Evolutionary conservation across 2,888 invertebrate species (phyloP).

Genomic region (Linhomoeus sp.): DNA sequence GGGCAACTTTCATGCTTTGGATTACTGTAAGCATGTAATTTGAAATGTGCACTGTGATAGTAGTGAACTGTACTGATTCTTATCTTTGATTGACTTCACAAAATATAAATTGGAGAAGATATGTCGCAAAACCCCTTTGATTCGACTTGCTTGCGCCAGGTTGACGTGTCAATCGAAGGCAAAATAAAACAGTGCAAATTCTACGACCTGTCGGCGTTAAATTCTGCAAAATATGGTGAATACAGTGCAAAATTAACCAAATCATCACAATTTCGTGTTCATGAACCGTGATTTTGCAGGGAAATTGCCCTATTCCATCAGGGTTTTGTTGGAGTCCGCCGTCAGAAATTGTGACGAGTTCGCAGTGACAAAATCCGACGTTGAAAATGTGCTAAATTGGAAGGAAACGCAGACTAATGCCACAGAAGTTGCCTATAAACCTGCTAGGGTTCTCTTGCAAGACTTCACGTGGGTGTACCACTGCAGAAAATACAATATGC

Average conservation of each 20-base stretch:
- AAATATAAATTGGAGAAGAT: too few relatives aligned
- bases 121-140: too few relatives aligned
- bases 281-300: too few relatives aligned
- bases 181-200: slow-evolving; percentile 44
- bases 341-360: slow-evolving; percentile 90
- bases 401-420: slow-evolving; percentile 43
- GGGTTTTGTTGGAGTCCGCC: slow-evolving; percentile 79
- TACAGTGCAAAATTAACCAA: too few relatives aligned
- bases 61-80: too few relatives aligned
- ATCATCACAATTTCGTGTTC: too few relatives aligned
- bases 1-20: too few relatives aligned
- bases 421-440: slow-evolving; percentile 85
- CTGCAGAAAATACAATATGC: not conserved
- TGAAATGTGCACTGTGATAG: too few relatives aligned
- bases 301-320: slow-evolving; percentile 63
- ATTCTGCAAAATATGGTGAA: slow-evolving; percentile 56
- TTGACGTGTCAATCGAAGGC: too few relatives aligned
- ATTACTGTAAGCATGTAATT: too few relatives aligned
- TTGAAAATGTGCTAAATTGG: slow-evolving; percentile 72
- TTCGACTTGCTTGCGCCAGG: too few relatives aligned
- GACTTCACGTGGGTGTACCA: slow-evolving; percentile 40
- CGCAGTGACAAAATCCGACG: slow-evolving; percentile 63
- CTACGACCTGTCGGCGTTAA: slow-evolving; percentile 53
- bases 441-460: slow-evolving; percentile 82
- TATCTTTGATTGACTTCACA: too few relatives aligned